phyloP scores from a whole-genome alignment of 2,888 invertebrate genomes.

The Philereme vetulata region DNA sequence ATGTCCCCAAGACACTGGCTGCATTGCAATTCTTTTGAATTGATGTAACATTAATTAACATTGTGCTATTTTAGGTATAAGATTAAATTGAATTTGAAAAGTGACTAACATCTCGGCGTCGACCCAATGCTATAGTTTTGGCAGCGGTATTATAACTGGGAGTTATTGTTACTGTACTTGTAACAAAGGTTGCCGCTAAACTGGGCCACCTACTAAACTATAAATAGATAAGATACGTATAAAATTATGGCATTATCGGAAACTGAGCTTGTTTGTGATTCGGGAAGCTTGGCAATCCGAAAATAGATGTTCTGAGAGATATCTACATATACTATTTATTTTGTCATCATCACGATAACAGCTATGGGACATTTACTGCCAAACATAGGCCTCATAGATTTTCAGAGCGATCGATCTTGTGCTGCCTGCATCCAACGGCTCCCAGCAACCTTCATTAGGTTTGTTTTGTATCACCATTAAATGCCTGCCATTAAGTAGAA shows the following conservation, averaged over 20 bases:
- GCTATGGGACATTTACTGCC: too few species aligned
- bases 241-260: background rate
- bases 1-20: too few species aligned
- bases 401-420: too few species aligned
- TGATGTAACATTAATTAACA: slow-evolving; percentile 10
- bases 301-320: too few species aligned
- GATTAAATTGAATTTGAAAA: slow-evolving; percentile 22
- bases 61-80: slow-evolving; percentile 28
- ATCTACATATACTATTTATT: too few species aligned
- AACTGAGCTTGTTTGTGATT: background rate
- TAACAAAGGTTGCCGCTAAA: slow-evolving; percentile 19
- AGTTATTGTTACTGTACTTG: slow-evolving; percentile 30
- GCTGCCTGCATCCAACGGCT: too few species aligned
- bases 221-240: background rate
- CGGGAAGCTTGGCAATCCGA: too few species aligned
- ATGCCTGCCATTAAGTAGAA: too few species aligned
- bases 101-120: slow-evolving; percentile 23
- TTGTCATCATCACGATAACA: too few species aligned
- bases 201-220: slow-evolving; percentile 16
- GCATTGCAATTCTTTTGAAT: background rate
- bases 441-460: too few species aligned
- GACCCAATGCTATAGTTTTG: slow-evolving; percentile 30
- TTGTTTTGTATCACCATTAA: too few species aligned
- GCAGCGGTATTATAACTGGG: slow-evolving; percentile 27
- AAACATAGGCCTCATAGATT: too few species aligned